phyloP scores from a whole-genome alignment of 2,888 invertebrate species.

The Bursaphelenchus okinawaensis region DNA sequence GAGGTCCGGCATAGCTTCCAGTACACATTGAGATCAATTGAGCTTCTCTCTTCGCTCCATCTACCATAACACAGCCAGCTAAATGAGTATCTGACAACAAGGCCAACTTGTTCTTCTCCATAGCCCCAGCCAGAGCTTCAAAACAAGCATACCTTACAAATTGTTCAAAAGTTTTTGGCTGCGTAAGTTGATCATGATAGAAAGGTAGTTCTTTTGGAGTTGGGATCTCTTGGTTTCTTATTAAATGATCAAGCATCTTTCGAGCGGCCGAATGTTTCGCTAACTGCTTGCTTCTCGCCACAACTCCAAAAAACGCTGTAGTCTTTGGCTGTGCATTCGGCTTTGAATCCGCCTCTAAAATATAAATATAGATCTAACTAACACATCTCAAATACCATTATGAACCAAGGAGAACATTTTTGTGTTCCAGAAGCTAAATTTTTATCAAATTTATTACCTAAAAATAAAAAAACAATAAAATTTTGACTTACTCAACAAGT shows the following conservation, averaged over 20 bases:
- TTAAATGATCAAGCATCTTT: background rate
- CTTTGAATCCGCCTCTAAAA: background rate
- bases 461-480: background rate
- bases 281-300: background rate
- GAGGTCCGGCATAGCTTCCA: conserved; percentile 11
- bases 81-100: conserved; percentile 1
- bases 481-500: background rate
- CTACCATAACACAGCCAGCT: conserved; percentile 21
- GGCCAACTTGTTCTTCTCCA: background rate
- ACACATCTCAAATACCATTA: too few relatives aligned
- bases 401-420: background rate
- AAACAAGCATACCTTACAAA: conserved; percentile 2
- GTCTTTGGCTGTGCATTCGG: background rate
- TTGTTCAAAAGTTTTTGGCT: background rate
- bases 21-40: conserved; percentile 27
- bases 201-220: background rate
- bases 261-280: conserved; percentile 6
- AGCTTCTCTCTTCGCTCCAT: conserved; percentile 14
- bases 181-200: background rate
- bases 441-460: too few relatives aligned
- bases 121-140: background rate
- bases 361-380: too few relatives aligned
- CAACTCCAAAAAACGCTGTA: background rate
- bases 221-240: background rate
- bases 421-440: background rate